Evolutionary conservation across 2,113 vertebrate genomes (phyloP), one percentile per base, ranked within the genome.

Genomic region (Potamarius usumacintae): DNA sequence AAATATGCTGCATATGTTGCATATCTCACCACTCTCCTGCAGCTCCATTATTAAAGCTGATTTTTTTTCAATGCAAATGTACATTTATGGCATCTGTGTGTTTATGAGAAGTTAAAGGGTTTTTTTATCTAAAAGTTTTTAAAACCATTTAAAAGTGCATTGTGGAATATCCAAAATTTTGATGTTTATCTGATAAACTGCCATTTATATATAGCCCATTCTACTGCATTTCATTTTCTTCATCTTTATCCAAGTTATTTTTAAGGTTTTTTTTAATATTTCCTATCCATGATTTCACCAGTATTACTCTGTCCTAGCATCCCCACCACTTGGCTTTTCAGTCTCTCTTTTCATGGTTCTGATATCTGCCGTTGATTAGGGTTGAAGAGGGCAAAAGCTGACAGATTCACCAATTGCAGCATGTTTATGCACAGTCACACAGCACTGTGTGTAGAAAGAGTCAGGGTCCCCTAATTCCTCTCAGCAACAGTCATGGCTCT

Each of bases 401-500:
- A 93, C 92, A 92, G 93, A 92, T 94, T 92, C 86, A 88, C 90
- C 92, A 94, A 94, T 93, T 92, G 95, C 92, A 92, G 89, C 89
- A 90, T 80, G 92, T 94, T 94, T 95, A 95, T 95, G 94, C 93
- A 92, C 50, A 90, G 80, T 89, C 94, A 90, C 90, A 91, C 94
- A 67, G 87, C 85, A 94, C 90, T 92, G 89, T 89, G 91, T 92
- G 90, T 57, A 88, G 90, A 90, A 82, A 91, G 91, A 91, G 88
- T 93, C 90, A 92, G 90, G 87, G 91, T 90, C 92, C 86, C 91
- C 88, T 93, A 90, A 94, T 94, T 91, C 91, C 89, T 72, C 82
- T 91, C 86, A 88, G 92, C 0, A 0, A 86, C 89, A 90, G 93
- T 88, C 91, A 88, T 91, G 92, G 89, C 86, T 90, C 57, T 88